These are phyloP conservation scores for Rotaria macrura DNA, from an alignment of 2,888 invertebrate species.

Conservation along the genomic window DNA sequence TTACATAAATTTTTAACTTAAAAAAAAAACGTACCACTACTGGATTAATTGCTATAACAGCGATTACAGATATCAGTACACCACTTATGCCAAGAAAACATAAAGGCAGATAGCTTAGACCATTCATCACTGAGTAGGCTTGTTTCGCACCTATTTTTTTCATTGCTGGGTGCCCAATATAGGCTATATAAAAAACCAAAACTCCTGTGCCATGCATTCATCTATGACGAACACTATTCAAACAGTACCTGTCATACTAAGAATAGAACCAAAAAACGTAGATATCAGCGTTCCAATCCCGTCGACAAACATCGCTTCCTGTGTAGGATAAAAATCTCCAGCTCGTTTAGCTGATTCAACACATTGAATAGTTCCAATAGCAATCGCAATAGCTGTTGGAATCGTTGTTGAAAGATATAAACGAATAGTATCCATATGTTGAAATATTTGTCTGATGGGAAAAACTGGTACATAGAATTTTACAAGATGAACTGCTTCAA, in stretches of 20 bases:
- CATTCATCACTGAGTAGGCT: background rate
- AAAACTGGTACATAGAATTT: too few species aligned
- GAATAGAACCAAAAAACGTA: background rate
- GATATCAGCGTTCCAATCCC: background rate
- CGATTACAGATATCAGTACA: background rate
- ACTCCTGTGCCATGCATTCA: too few species aligned
- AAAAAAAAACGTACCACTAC: background rate
- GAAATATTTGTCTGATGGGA: background rate
- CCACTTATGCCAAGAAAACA: background rate
- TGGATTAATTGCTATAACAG: background rate
- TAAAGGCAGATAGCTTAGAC: background rate
- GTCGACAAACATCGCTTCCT: background rate
- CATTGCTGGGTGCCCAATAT: background rate
- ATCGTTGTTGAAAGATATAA: too few species aligned
- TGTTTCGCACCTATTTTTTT: background rate
- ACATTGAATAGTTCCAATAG: slow-evolving; percentile 8
- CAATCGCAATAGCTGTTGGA: background rate
- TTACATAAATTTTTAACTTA: background rate
- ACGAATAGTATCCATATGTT: background rate
- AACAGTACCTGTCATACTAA: background rate
- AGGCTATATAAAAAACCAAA: too few species aligned
- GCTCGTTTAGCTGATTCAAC: slow-evolving; percentile 2
- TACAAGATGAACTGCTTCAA: too few species aligned
- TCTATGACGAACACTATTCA: background rate
- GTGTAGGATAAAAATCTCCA: slow-evolving; percentile 5